phyloP scores from a whole-genome alignment of 2,797 vertebrate species.

The Coendou prehensilis region DNA sequence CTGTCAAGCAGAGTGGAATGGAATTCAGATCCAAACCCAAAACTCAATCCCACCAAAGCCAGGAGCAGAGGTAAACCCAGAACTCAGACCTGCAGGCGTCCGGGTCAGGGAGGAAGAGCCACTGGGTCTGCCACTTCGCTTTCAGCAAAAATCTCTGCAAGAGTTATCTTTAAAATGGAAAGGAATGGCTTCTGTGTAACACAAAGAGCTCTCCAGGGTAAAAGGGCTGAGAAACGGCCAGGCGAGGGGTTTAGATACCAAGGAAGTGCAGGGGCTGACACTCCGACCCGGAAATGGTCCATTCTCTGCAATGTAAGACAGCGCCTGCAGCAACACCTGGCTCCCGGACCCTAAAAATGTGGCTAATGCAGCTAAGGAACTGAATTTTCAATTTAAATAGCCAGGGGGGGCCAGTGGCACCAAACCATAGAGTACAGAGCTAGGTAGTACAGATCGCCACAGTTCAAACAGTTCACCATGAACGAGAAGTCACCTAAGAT shows the following conservation, averaged over 20 bases:
- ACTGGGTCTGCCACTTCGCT: not conserved
- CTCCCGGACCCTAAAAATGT: not conserved
- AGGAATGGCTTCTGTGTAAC: not conserved
- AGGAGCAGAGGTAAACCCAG: not conserved
- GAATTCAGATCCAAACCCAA: not conserved
- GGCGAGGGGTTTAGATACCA: not conserved
- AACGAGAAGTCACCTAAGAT: not conserved
- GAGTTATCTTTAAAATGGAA: not conserved
- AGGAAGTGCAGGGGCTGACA: not conserved
- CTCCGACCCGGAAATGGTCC: not conserved
- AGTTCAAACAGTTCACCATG: not conserved
- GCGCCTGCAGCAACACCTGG: not conserved
- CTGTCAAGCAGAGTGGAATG: not conserved
- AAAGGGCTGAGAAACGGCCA: not conserved
- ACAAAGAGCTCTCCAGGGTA: not conserved
- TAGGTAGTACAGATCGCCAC: rapidly evolving
- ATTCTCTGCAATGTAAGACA: rapidly evolving
- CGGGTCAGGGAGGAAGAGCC: not conserved
- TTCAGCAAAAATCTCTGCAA: not conserved
- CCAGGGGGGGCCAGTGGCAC: not conserved
- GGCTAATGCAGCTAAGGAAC: not conserved
- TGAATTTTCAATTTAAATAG: not conserved
- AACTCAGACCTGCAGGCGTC: not conserved
- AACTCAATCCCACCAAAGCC: not conserved
- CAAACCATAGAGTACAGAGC: rapidly evolving